Evolutionary conservation across 1,140 invertebrate species (phyloP).

Genomic region (Muscidifurax raptorellus): DNA sequence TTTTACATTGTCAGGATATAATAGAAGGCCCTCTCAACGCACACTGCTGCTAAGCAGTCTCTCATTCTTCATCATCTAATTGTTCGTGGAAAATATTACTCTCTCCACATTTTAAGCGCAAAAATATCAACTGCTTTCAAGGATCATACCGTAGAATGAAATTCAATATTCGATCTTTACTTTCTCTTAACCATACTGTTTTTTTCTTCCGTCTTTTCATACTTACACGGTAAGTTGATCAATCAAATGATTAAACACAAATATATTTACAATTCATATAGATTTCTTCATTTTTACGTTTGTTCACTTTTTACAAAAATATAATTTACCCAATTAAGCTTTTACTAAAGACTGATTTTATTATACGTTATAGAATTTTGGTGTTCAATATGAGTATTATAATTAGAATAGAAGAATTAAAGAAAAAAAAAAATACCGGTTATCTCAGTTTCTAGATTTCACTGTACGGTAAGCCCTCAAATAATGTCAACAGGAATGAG

Average conservation of each 20-base stretch:
- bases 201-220: conserved; percentile 1
- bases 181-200: conserved; percentile 7
- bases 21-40: conserved; percentile 39
- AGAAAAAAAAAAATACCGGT: conserved; percentile 20
- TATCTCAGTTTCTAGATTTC: conserved; percentile 33
- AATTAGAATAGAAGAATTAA: neutral
- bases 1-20: conserved; percentile 50
- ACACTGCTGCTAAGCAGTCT: conserved; percentile 29
- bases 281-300: neutral
- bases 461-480: conserved; percentile 51
- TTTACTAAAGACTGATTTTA: conserved; percentile 16
- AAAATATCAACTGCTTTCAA: conserved; percentile 41
- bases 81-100: conserved; percentile 36
- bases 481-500: conserved; percentile 24
- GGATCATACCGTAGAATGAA: conserved; percentile 51
- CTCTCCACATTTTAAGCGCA: conserved; percentile 43
- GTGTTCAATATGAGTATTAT: neutral
- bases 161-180: conserved; percentile 23
- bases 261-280: conserved; percentile 51
- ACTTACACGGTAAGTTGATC: conserved; percentile 27
- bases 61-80: conserved; percentile 29
- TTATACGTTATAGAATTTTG: neutral
- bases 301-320: conserved; percentile 48
- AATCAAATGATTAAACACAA: conserved; percentile 46
- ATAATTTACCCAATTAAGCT: conserved; percentile 36